Evolutionary conservation across 2,797 vertebrate species (phyloP).

Genomic region (Melanogrammus aeglefinus): DNA sequence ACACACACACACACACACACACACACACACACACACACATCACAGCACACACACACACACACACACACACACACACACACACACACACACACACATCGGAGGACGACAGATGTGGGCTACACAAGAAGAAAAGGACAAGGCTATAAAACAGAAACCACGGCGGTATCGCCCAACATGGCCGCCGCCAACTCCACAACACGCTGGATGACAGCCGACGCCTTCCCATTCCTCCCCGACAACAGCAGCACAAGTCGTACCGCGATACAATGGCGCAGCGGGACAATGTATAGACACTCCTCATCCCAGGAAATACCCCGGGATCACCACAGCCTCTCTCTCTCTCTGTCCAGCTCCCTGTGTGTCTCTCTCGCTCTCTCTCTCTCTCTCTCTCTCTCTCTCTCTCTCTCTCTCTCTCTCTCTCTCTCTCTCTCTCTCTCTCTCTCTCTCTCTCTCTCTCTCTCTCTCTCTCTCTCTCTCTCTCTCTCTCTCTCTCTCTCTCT

Average conservation of each 20-base stretch:
- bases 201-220: not conserved
- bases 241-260: not conserved
- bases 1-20: conserved; percentile 2
- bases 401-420: not conserved
- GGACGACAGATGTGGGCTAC: not conserved
- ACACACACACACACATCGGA: not conserved
- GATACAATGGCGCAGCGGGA: not conserved
- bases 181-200: not conserved
- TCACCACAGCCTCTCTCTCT: not conserved
- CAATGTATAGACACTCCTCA: not conserved
- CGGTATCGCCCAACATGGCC: not conserved
- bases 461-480: too few species aligned
- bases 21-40: conserved; percentile 1
- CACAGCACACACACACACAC: conserved; percentile 2
- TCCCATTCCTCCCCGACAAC: not conserved
- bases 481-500: too few species aligned
- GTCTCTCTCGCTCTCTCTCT: too few species aligned
- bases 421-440: not conserved
- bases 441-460: conserved; percentile 10
- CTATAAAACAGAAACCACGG: not conserved
- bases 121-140: not conserved
- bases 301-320: not conserved
- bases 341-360: too few species aligned
- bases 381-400: not conserved
- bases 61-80: conserved; percentile 7